Conservation (phyloP, 2,797 vertebrate genomes). For the Etheostoma nigrum region DNA sequence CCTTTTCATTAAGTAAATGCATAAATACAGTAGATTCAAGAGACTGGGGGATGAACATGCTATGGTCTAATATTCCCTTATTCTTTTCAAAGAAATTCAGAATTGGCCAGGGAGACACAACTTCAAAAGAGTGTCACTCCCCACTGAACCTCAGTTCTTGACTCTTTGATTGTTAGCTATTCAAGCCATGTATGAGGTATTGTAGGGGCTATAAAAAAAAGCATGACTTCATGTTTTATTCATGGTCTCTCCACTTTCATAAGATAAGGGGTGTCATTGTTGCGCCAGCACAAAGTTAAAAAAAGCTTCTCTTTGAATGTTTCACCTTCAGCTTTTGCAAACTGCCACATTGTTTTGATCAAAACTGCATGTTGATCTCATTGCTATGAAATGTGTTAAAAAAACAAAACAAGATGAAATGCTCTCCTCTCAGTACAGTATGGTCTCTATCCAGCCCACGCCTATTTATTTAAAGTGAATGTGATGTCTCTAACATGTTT, state of each 20-base stretch:
- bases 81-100: slow-evolving; percentile 70
- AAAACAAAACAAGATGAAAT: slow-evolving; percentile 4
- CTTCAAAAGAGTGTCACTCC: slow-evolving; percentile 78
- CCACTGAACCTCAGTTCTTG: slow-evolving; percentile 59
- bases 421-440: neutral
- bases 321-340: slow-evolving; percentile 75
- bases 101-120: slow-evolving; percentile 53
- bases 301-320: slow-evolving; percentile 41
- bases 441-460: neutral
- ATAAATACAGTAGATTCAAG: slow-evolving; percentile 60
- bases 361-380: slow-evolving; percentile 14
- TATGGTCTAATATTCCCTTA: slow-evolving; percentile 55
- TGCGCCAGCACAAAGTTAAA: slow-evolving; percentile 59
- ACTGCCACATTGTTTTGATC: slow-evolving; percentile 31
- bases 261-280: slow-evolving; percentile 79
- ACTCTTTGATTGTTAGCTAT: slow-evolving; percentile 82
- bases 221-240: slow-evolving; percentile 83
- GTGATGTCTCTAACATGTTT: slow-evolving; percentile 4
- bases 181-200: slow-evolving; percentile 73
- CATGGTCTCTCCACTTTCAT: slow-evolving; percentile 69
- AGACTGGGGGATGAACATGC: slow-evolving; percentile 43
- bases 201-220: slow-evolving; percentile 68
- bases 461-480: neutral
- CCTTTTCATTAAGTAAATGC: slow-evolving; percentile 67
- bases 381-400: slow-evolving; percentile 11